These are phyloP conservation scores for Oryzias dopingdopingensis DNA, from an alignment of 2,797 vertebrate species.

Conservation along the genomic window DNA sequence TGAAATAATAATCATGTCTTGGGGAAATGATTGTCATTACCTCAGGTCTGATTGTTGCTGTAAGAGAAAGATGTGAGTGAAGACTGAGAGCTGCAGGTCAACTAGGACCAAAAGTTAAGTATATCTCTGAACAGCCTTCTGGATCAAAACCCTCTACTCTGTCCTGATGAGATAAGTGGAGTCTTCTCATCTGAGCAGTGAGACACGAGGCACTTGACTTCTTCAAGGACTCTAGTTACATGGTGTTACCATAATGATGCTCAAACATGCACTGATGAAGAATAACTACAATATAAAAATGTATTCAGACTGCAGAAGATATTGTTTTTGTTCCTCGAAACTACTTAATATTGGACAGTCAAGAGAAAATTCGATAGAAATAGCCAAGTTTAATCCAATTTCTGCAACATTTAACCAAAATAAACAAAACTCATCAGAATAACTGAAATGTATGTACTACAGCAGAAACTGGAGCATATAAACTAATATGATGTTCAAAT, in stretches of 20 bases:
- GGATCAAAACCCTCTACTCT: conserved; percentile 17
- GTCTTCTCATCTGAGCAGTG: conserved; percentile 30
- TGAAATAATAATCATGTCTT: background rate
- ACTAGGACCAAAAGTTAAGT: conserved; percentile 5
- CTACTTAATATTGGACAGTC: no score
- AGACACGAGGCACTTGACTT: conserved; percentile 24
- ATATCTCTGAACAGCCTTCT: conserved; percentile 4
- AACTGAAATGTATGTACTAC: no score
- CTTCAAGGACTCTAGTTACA: conserved; percentile 24
- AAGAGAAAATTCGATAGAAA: no score
- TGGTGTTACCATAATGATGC: conserved; percentile 2
- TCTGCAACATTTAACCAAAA: no score
- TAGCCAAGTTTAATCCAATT: no score
- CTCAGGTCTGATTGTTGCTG: conserved; percentile 5
- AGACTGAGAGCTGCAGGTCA: conserved; percentile 2
- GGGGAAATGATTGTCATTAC: conserved; percentile 4
- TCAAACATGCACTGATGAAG: background rate
- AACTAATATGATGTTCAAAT: no score
- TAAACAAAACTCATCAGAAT: no score
- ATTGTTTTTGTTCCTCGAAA: no score
- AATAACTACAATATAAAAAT: background rate
- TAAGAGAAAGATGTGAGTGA: background rate
- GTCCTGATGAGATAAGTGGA: conserved; percentile 53
- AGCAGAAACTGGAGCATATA: no score
- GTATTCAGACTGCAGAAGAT: background rate